Conservation (phyloP, 2,888 invertebrate genomes). For the Maniola hyperantus region DNA sequence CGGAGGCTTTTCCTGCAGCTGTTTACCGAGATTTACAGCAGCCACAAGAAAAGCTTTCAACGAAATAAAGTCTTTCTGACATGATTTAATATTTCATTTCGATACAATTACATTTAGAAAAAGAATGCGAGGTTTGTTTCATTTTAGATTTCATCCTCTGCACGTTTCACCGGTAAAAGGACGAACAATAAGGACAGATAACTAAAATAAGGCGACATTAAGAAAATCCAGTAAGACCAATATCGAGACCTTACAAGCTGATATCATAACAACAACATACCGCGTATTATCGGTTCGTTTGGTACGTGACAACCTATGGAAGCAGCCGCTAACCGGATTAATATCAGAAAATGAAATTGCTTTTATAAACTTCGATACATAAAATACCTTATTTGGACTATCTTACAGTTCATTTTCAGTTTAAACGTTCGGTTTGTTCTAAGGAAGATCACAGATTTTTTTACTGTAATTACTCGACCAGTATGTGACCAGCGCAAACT, state of each 20-base stretch:
- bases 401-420: not conserved
- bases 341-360: slow-evolving; percentile 17
- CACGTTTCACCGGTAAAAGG: too few relatives aligned
- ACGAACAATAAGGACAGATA: too few relatives aligned
- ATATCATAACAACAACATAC: slow-evolving; percentile 6
- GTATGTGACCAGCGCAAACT: slow-evolving; percentile 4
- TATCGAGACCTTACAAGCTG: slow-evolving; percentile 5
- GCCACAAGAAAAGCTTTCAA: too few relatives aligned
- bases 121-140: too few relatives aligned
- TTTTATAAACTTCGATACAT: not conserved
- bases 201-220: not conserved
- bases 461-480: slow-evolving; percentile 11
- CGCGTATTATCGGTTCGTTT: slow-evolving; percentile 19
- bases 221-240: not conserved
- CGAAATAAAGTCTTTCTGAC: too few relatives aligned
- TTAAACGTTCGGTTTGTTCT: not conserved
- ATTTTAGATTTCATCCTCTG: too few relatives aligned
- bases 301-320: slow-evolving; percentile 14
- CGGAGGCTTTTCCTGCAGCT: too few relatives aligned
- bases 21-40: too few relatives aligned
- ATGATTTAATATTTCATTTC: too few relatives aligned
- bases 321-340: slow-evolving; percentile 18
- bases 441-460: slow-evolving; percentile 10
- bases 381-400: not conserved
- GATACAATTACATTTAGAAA: too few relatives aligned